Conservation (phyloP, 23 tunicate species). For the Ciona savignyi region DNA sequence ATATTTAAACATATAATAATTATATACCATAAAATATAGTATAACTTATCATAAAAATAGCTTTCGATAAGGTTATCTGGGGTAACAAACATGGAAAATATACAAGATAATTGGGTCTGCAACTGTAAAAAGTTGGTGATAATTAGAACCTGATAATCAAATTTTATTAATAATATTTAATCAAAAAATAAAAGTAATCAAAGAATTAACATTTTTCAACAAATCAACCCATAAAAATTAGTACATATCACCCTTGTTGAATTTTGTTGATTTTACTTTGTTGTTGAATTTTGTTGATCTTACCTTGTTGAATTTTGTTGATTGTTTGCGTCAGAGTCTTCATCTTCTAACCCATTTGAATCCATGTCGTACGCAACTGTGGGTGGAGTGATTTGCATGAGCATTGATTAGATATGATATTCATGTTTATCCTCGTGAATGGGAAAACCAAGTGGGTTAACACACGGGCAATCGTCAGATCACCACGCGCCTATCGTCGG, state of each 20-base stretch:
- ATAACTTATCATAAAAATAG: no score
- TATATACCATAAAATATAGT: no score
- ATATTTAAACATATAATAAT: no score
- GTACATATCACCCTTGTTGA: no score
- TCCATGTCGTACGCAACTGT: constrained; percentile 62
- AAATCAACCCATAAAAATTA: no score
- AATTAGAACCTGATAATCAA: background rate
- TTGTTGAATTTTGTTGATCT: background rate
- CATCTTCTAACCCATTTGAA: constrained; percentile 63
- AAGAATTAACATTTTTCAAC: background rate
- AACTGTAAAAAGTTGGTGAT: background rate
- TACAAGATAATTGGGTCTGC: background rate
- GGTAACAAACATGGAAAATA: background rate
- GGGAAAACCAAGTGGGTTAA: no score
- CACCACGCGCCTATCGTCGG: no score
- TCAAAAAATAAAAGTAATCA: background rate
- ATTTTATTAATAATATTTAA: background rate
- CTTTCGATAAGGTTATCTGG: no score
- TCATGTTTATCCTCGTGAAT: no score
- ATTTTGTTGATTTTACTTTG: background rate
- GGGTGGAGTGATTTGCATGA: background rate
- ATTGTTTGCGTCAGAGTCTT: constrained; percentile 66
- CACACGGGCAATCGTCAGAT: background rate
- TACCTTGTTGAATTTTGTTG: constrained; percentile 38
- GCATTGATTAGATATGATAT: no score